Evolutionary conservation across 2,113 vertebrate genomes (phyloP).

Genomic region (Tachuris rubrigastra): DNA sequence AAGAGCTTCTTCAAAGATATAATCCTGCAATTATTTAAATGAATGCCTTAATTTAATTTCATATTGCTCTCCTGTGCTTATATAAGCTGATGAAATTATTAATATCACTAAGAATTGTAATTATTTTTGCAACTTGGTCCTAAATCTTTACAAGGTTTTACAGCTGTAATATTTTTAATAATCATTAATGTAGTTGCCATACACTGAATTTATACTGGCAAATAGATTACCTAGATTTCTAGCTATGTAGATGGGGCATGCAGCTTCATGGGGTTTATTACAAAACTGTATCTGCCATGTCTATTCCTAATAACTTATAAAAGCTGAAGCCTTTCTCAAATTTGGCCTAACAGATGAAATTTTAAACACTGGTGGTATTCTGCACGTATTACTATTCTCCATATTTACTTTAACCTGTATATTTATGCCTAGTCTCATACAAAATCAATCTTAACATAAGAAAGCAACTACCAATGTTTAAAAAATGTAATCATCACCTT

Average conservation of each 20-base stretch:
- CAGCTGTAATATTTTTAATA: neutral
- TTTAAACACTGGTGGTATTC: neutral
- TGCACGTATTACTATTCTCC: neutral
- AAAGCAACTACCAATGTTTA: neutral
- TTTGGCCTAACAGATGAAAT: neutral
- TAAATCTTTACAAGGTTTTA: neutral
- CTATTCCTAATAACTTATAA: neutral
- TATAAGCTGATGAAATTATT: neutral
- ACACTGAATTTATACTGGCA: neutral
- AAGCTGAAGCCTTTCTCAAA: neutral
- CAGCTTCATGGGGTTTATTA: neutral
- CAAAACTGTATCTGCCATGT: neutral
- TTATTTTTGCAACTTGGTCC: neutral
- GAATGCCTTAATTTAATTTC: neutral
- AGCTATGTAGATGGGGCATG: neutral
- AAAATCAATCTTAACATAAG: neutral
- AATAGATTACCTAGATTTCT: neutral
- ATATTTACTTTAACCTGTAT: neutral
- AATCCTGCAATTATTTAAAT: neutral
- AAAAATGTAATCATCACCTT: neutral
- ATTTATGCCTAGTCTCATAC: neutral
- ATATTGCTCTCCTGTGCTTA: neutral
- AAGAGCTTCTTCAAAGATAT: neutral
- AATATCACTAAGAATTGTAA: neutral
- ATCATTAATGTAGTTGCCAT: neutral